Evolutionary conservation across 2,797 vertebrate genomes (phyloP).

Genomic region (Malacoctenus gilli): DNA sequence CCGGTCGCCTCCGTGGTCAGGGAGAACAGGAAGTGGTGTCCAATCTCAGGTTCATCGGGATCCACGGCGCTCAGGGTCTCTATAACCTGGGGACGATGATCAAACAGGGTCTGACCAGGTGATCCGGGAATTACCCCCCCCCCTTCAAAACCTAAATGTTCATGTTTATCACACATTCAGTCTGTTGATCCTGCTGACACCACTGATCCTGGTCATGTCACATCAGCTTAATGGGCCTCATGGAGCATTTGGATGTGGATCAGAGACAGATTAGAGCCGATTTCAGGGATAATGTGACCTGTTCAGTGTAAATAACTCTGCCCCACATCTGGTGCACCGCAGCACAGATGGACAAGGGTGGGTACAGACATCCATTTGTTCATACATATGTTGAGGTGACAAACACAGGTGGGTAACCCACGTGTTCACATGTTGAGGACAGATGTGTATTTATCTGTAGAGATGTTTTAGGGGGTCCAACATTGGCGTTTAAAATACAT

Average conservation of each 20-base stretch:
- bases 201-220: conserved; percentile 1
- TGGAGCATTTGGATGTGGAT: conserved; percentile 12
- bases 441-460: neutral
- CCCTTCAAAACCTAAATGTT: too few species aligned
- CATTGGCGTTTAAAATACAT: neutral
- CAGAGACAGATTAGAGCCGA: conserved; percentile 10
- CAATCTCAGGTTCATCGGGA: conserved; percentile 87
- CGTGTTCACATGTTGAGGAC: neutral
- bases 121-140: too few species aligned
- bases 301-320: neutral
- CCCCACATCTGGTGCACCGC: too few species aligned
- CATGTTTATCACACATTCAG: too few species aligned
- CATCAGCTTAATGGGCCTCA: neutral
- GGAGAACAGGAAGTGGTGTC: conserved; percentile 91
- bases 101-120: conserved; percentile 1
- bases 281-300: neutral
- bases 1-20: conserved; percentile 71
- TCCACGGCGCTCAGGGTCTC: conserved; percentile 92
- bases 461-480: neutral
- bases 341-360: too few species aligned
- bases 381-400: too few species aligned
- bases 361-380: too few species aligned
- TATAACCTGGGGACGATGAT: conserved; percentile 86
- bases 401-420: too few species aligned
- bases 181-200: neutral